Evolutionary conservation across 2,888 invertebrate species (phyloP), one percentile per base, ranked within the genome.

Genomic region (Panopea generosa): DNA sequence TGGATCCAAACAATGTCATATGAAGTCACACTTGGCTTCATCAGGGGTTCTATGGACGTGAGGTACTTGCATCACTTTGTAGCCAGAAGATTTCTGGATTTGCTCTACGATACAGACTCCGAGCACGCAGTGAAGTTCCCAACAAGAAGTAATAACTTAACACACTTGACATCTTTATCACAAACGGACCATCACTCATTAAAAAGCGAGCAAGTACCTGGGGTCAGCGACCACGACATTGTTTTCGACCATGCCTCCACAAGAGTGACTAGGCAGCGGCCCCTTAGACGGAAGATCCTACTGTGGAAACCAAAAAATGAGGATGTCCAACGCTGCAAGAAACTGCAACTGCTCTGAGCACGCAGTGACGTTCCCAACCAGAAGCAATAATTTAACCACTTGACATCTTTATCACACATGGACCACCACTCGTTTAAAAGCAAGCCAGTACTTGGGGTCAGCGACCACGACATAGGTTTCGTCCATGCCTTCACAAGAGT

Each of bases 1-100:
- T n/a, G n/a, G n/a, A 99, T 94, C 98, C 98, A 16, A 98, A 97
- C 82, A 40, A 16, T 40, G 40, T 40, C 16, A 40, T 40, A 11
- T 7, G 40, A 1, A 45, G 56, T 56, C 29, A 69, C 27, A 62
- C 69, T 9, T 62, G 55, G 61, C 49, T 69, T 0, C 56, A 69
- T 33, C 9, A 20, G 16, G 62, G 61, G 2, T 22, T 65, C 1
- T 27, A 18, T 27, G 65, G 55, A 16, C 22, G 55, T 16, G 53
- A 53, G 11, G 52, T 53, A 11, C 2, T 40, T n/a, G n/a, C n/a
- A n/a, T n/a, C n/a, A n/a, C 14, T 16, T 2, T 1, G 6, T 50
- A 24, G 52, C 22, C 16, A 24, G 38, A 20, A 3, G 2, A 4
- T 47, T 69, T 9, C 38, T 61, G 1, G 43, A 61, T 27, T 18